Percentiles rank a stretch among this genome's conserved stretches.
These are phyloP conservation scores for Thera britannica DNA, from an alignment of 2,888 invertebrate genomes.

Conservation along the genomic window DNA sequence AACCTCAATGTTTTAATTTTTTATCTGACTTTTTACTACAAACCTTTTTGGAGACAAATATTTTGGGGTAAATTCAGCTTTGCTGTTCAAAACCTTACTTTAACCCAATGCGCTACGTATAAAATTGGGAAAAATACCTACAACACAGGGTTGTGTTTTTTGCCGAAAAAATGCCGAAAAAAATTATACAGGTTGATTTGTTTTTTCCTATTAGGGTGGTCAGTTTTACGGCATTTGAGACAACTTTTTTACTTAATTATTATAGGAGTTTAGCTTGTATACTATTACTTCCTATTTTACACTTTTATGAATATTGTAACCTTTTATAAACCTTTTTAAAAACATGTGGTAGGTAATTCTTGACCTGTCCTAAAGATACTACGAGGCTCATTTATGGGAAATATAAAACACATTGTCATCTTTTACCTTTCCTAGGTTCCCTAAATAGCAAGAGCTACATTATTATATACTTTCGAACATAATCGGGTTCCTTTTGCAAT, in stretches of 20 bases:
- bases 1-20: slow-evolving; percentile 34
- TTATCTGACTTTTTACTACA: slow-evolving; percentile 19
- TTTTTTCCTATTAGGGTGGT: slow-evolving; percentile 37
- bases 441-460: too few species aligned
- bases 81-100: slow-evolving; percentile 30
- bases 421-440: not conserved
- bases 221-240: slow-evolving; percentile 30
- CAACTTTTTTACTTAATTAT: slow-evolving; percentile 16
- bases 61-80: not conserved
- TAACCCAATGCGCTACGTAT: slow-evolving; percentile 15
- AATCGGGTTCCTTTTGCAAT: slow-evolving; percentile 2
- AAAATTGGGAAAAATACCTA: slow-evolving; percentile 4
- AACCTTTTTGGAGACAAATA: slow-evolving; percentile 21
- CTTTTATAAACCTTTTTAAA: too few species aligned
- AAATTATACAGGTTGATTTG: slow-evolving; percentile 25
- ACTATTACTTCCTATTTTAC: too few species aligned
- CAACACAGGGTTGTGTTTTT: slow-evolving; percentile 24
- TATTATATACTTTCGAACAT: not conserved
- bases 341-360: too few species aligned
- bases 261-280: slow-evolving; percentile 1
- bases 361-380: too few species aligned
- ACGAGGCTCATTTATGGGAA: too few species aligned
- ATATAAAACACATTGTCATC: slow-evolving; percentile 6
- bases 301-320: too few species aligned
- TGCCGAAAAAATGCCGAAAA: slow-evolving; percentile 34